A percentile compares a stretch with the other conserved stretches of the same genome.
phyloP scores from a whole-genome alignment of 2,888 invertebrate species.

The Thalpophila matura region DNA sequence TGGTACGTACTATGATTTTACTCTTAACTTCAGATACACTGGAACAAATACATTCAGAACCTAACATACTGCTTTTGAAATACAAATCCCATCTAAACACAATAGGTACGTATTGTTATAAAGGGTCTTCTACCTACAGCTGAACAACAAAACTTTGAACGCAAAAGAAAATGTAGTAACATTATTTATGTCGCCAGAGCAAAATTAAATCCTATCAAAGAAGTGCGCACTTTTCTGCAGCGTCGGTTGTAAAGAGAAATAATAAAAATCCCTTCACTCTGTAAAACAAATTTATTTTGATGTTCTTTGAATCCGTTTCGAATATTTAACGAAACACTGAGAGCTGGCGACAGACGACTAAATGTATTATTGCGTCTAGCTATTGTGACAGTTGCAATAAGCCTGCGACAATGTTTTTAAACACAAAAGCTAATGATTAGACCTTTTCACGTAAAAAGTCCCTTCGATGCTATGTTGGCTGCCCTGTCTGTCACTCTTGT shows the following conservation, averaged over 20 bases:
- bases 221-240: constrained; percentile 56
- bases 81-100: background rate
- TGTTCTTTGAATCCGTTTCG: constrained; percentile 54
- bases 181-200: constrained; percentile 24
- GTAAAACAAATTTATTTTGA: constrained; percentile 61
- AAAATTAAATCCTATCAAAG: constrained; percentile 61
- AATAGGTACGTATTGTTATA: background rate
- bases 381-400: constrained; percentile 28
- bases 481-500: no score
- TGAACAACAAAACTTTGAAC: background rate
- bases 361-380: constrained; percentile 16
- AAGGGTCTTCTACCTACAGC: background rate
- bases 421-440: no score
- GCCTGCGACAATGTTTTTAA: constrained; percentile 11
- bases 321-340: constrained; percentile 41
- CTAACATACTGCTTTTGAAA: no score
- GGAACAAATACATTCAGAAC: background rate
- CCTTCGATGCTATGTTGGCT: no score
- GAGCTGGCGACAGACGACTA: constrained; percentile 14
- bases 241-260: constrained; percentile 53
- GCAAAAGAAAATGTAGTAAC: constrained; percentile 12
- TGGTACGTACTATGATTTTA: no score
- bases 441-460: no score
- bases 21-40: no score
- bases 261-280: constrained; percentile 55